These are phyloP conservation scores for Eurytemora carolleeae DNA, from an alignment of 1,140 invertebrate species.

Conservation along the genomic window DNA sequence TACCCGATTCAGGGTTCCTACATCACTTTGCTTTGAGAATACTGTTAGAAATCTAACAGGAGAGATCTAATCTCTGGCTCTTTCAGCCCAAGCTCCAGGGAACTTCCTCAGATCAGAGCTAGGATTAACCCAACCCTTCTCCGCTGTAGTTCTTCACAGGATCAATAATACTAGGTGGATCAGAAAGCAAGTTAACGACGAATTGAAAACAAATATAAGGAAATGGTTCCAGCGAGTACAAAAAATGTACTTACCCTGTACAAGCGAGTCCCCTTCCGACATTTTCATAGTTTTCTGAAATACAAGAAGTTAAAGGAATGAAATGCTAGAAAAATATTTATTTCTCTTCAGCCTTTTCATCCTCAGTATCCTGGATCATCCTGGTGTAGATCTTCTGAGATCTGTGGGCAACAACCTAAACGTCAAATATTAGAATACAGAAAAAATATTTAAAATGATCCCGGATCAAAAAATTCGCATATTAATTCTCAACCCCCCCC, in stretches of 20 bases:
- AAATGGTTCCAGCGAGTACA: no score
- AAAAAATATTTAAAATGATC: no score
- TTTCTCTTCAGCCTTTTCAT: conserved; percentile 1
- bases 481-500: no score
- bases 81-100: not conserved
- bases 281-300: no score
- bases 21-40: not conserved
- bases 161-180: not conserved
- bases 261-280: no score
- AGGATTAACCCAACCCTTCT: no score
- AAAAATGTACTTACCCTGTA: no score
- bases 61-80: not conserved
- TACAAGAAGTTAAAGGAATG: no score
- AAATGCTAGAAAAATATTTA: no score
- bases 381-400: conserved; percentile 94
- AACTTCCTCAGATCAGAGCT: not conserved
- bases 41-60: not conserved
- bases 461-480: no score
- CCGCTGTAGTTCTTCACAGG: not conserved
- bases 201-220: no score
- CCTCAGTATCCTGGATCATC: conserved; percentile 76
- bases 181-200: not conserved
- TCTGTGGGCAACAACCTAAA: conserved; percentile 40
- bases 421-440: no score
- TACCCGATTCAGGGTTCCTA: not conserved